Evolutionary conservation across 2,797 vertebrate species (phyloP), one percentile per base, ranked within the genome.

Genomic region (Phalloptychus januarius): DNA sequence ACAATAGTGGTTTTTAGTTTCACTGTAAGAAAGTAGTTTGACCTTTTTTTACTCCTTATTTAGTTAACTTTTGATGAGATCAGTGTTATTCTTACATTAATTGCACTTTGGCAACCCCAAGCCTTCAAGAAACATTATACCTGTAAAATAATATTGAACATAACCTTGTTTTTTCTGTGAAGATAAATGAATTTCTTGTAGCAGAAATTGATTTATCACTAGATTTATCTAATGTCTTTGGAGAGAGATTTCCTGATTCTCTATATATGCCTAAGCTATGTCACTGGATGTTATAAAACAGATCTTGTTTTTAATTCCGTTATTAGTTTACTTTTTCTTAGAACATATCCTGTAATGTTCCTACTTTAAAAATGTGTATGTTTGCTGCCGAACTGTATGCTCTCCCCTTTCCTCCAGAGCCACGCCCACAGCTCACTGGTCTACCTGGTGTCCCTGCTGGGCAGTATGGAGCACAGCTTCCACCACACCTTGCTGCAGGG

Each of bases 401-500:
- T 25, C 18, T 2, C 72, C 42, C 75, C 15, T 12, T 84, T 18
- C 77, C 85, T 63, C 79, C 90, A 98, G 98, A 91, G 94, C 75
- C 94, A 79, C 75, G 97, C 97, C 80, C 96, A 96, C 38, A 91
- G 85, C 48, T 96, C 96, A 8, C 87, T 99, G 89, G 86, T 93
- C 2, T 97, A 96, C 87, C 92, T 99, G 92, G 97, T 97, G 85
- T 97, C 94, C 79, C 96, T 97, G 63, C 92, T 99, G 90, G 96
- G 96, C 80, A 97, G 91, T 89, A 96, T 96, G 96, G 98, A 98
- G 75, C 97, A 99, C 91, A 97, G 96, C 0, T 96, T 96, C 72
- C 98, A 99, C 92, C 97, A 98, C 80, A 91, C 96, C 1, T 94
- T 99, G 33, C 93, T 99, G 87, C 93, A 97, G 93, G 97, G 99